These are phyloP conservation scores for Ptyas mucosa DNA, from an alignment of 2,113 vertebrate species.

Conservation along the genomic window DNA sequence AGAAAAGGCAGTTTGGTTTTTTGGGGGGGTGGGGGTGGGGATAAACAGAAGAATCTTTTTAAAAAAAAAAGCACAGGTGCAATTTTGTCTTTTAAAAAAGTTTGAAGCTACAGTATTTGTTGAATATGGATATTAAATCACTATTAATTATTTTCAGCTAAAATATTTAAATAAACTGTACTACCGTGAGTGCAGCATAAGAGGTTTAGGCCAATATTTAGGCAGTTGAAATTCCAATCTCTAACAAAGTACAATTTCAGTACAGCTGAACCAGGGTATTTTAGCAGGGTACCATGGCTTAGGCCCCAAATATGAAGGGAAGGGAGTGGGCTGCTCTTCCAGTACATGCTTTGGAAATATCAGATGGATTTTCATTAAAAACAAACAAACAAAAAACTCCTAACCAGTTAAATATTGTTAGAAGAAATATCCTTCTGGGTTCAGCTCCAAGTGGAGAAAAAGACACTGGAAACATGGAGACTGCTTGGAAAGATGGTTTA, in stretches of 20 bases:
- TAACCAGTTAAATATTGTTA: neutral
- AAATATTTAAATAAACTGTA: neutral
- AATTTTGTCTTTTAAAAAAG: neutral
- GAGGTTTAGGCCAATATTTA: neutral
- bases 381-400: neutral
- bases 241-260: neutral
- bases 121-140: neutral
- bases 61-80: neutral
- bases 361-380: neutral
- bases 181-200: neutral
- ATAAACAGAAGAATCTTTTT: neutral
- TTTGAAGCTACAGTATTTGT: neutral
- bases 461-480: no score
- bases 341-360: neutral
- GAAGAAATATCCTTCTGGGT: no score
- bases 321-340: neutral
- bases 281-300: neutral
- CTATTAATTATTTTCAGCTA: neutral
- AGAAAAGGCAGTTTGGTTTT: constrained; percentile 1
- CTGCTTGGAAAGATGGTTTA: no score
- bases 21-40: no score
- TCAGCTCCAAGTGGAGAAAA: no score
- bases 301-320: neutral
- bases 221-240: neutral
- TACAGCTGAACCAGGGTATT: neutral